Conservation (phyloP, 2,113 vertebrate genomes). For the Misgurnus anguillicaudatus region DNA sequence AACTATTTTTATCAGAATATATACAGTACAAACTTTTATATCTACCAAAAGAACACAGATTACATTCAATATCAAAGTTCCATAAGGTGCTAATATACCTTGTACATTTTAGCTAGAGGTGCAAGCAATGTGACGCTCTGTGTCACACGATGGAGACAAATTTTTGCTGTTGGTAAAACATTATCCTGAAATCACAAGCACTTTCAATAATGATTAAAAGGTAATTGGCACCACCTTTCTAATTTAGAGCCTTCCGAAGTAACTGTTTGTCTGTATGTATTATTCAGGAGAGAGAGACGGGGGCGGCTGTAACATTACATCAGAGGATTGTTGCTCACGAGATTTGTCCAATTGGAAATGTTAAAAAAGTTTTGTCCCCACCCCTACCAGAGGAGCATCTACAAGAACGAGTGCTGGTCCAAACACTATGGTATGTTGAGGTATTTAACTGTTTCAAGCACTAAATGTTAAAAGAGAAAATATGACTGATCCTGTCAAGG, state of each 20-base stretch:
- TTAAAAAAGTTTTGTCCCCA: slow-evolving; percentile 1
- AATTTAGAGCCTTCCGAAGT: slow-evolving; percentile 1
- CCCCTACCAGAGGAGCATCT: slow-evolving; percentile 50
- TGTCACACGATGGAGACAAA: slow-evolving; percentile 51
- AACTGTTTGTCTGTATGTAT: not conserved
- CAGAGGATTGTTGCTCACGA: slow-evolving; percentile 41
- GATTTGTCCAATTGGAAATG: slow-evolving; percentile 43
- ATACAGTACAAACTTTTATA: slow-evolving; percentile 68
- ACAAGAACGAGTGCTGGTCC: slow-evolving; percentile 43
- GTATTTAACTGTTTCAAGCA: slow-evolving; percentile 55
- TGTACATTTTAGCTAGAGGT: slow-evolving; percentile 53
- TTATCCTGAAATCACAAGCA: slow-evolving; percentile 2
- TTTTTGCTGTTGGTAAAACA: slow-evolving; percentile 32
- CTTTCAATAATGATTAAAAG: slow-evolving; percentile 11
- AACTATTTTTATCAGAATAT: slow-evolving; percentile 63
- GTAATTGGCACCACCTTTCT: not conserved
- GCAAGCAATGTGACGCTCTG: not conserved
- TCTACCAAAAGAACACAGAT: slow-evolving; percentile 71
- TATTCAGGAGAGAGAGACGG: slow-evolving; percentile 12
- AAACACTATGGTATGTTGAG: slow-evolving; percentile 46
- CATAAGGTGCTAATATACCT: slow-evolving; percentile 85
- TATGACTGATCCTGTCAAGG: slow-evolving; percentile 23
- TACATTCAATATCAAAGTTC: slow-evolving; percentile 75
- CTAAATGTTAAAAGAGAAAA: slow-evolving; percentile 40
- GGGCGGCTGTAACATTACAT: slow-evolving; percentile 41